These are phyloP conservation scores for Ondatra zibethicus DNA, from an alignment of 2,113 vertebrate genomes.

Conservation along the genomic window DNA sequence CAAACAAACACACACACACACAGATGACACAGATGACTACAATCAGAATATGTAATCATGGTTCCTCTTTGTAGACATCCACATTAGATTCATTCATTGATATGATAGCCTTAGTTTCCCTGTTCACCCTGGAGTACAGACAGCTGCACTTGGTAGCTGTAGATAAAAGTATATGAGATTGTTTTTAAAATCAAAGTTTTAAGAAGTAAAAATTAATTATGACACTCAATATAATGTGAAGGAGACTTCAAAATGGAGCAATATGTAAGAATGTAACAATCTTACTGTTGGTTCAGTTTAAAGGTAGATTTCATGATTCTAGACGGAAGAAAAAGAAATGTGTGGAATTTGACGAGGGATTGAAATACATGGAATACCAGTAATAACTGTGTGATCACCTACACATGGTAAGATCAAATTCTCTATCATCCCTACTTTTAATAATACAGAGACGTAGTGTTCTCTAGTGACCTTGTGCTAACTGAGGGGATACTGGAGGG, in stretches of 20 bases:
- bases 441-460: neutral
- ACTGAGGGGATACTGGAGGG: neutral
- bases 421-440: neutral
- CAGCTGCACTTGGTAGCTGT: neutral
- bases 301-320: neutral
- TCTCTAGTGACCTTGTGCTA: neutral
- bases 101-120: neutral
- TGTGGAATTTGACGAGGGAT: neutral
- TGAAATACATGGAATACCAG: neutral
- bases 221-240: constrained; percentile 5
- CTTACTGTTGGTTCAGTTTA: constrained; percentile 8
- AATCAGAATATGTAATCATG: neutral
- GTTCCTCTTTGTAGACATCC: neutral
- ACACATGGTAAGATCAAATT: neutral
- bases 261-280: neutral
- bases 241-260: neutral
- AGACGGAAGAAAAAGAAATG: neutral
- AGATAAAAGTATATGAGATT: neutral
- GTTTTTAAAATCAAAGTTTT: constrained; percentile 50
- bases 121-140: neutral
- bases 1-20: neutral
- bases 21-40: neutral
- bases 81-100: neutral
- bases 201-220: neutral
- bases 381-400: neutral